Base-by-base conservation (phyloP, 2,797 vertebrate species). In the Sebastes iracundus region DNA sequence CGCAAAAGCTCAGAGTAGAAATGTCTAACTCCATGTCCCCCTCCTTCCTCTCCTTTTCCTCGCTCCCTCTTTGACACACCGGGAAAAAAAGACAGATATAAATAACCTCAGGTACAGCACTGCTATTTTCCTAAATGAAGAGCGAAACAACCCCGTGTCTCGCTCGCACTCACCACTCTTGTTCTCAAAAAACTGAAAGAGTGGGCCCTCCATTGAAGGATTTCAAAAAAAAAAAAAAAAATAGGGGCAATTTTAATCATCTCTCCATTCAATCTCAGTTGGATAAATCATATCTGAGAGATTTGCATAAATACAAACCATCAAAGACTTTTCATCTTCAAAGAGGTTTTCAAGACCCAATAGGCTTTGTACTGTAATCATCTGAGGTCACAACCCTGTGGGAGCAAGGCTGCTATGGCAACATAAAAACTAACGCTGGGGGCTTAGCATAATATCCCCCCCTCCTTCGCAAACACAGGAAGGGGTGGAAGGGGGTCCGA, bases 231-330 rank as follows among this genome's bases (percentile, higher is more conserved):
- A 42, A 16, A 9, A 52, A 20, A 49, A 25, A 56, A 92, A 97
- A 97, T 97, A 96, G 95, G 96, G 97, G 95, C 97, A 98, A 99
- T 99, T 99, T 99, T 99, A 99, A 99, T 99, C 98, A 99, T 99
- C 97, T 98, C 97, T 96, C 97, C 96, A 99, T 99, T 99, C 98
- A 99, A 98, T 98, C 98, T 97, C 98, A 98, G 98, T 99, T 97
- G 98, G 98, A 98, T 99, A 99, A 99, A 99, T 99, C 98, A 99
- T 99, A 99, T 99, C 98, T 97, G 97, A 97, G 97, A 99, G 98
- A 99, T 99, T 99, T 99, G 98, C 98, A 99, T 99, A 99, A 99
- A 99, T 99, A 99, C 98, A 99, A 99, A 99, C 98, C 98, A 99
- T 99, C 98, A 99, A 99, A 99, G 98, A 99, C 98, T 98, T 99